Percentiles rank a stretch among this genome's conserved stretches.
phyloP scores from a whole-genome alignment of 2,888 invertebrate genomes.

The Thera britannica region DNA sequence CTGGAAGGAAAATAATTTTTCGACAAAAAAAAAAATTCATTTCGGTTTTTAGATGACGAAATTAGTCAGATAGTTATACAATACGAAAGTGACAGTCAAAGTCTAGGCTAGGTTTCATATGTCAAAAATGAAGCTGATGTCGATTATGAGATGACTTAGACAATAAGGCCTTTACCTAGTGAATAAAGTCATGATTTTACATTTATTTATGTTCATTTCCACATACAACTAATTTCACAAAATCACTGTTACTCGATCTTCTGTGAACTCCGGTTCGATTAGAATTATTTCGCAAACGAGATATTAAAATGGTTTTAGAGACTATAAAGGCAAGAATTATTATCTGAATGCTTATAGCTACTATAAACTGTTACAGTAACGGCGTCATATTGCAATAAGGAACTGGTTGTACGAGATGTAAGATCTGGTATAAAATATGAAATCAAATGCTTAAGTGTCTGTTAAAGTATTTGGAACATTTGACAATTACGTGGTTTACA shows the following conservation, averaged over 20 bases:
- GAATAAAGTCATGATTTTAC: too few species aligned
- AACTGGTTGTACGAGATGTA: constrained; percentile 34
- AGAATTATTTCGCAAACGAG: constrained; percentile 76
- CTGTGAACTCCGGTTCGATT: constrained; percentile 47
- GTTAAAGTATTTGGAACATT: constrained; percentile 16
- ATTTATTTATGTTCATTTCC: too few species aligned
- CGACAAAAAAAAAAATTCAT: too few species aligned
- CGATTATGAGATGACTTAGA: too few species aligned
- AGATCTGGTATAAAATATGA: constrained; percentile 28
- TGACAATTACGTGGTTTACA: not conserved
- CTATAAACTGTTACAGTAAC: constrained; percentile 70
- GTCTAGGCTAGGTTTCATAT: too few species aligned
- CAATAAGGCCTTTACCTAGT: too few species aligned
- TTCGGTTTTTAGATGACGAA: too few species aligned
- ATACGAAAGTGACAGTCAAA: too few species aligned
- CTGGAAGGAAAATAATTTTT: too few species aligned
- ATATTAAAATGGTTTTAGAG: constrained; percentile 78
- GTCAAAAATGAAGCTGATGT: too few species aligned
- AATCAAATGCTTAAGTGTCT: constrained; percentile 35
- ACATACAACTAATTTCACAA: not conserved
- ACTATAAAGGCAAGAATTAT: constrained; percentile 76
- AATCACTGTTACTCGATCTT: constrained; percentile 1
- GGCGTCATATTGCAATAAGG: constrained; percentile 59
- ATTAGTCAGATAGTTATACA: too few species aligned
- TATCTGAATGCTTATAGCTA: constrained; percentile 77